These are phyloP conservation scores for Teleogryllus occipitalis DNA, from an alignment of 1,140 invertebrate species.

Conservation along the genomic window DNA sequence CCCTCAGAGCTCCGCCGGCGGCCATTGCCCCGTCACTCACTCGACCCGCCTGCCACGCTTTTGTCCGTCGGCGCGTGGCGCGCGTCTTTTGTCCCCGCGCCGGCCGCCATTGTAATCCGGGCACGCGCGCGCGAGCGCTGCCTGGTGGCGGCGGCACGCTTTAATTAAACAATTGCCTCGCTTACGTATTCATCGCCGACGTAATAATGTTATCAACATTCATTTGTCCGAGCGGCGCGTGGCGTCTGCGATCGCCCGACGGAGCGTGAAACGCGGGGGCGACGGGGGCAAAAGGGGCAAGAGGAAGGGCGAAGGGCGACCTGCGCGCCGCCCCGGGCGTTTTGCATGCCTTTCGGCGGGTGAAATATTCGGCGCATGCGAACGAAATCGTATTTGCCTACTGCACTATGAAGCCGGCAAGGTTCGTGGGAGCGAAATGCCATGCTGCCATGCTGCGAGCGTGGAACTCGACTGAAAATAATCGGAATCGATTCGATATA, in stretches of 20 bases:
- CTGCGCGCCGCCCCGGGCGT: too few species aligned
- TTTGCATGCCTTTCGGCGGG: too few species aligned
- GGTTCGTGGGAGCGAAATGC: too few species aligned
- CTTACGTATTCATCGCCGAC: neutral
- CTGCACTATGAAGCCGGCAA: too few species aligned
- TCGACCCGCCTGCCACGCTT: neutral
- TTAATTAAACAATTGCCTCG: conserved; percentile 5
- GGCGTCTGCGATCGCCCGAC: neutral
- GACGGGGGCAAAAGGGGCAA: neutral
- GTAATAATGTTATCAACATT: conserved; percentile 6
- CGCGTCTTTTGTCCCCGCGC: neutral
- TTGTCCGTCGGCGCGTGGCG: neutral
- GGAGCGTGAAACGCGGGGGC: neutral
- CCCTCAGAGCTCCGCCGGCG: neutral
- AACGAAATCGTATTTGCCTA: too few species aligned
- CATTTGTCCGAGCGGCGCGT: neutral
- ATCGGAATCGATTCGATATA: too few species aligned
- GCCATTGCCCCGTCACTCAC: neutral
- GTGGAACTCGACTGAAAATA: too few species aligned
- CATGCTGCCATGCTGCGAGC: too few species aligned
- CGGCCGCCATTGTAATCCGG: neutral
- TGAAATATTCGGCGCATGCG: too few species aligned
- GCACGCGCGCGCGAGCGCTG: neutral
- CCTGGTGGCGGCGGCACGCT: neutral
- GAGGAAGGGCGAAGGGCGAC: too few species aligned